Base-by-base conservation (phyloP, 2,888 invertebrate species). In the Callosobruchus maculatus region DNA sequence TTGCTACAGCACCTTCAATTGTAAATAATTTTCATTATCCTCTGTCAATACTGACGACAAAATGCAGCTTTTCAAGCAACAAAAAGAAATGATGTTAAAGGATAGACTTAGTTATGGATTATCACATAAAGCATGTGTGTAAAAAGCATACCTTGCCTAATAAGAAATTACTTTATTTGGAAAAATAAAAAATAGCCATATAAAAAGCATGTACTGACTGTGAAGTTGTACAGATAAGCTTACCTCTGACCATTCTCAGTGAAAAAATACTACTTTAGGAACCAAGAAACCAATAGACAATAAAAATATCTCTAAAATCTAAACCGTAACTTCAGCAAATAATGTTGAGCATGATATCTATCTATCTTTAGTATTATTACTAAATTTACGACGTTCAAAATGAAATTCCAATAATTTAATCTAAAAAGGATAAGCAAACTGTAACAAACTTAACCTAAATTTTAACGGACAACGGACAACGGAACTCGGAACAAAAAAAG, bases 1-100 rank as follows among this genome's bases (percentile, higher is more conserved):
- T 76, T 67, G 74, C 78, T 79, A 71, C 13, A 77, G 68, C 5
- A 68, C 9, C 68, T 68, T 2, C 26, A n/a, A n/a, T n/a, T n/a
- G n/a, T n/a, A n/a, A n/a, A n/a, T n/a, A n/a, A n/a, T n/a, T n/a
- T n/a, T n/a, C n/a, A n/a, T n/a, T n/a, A n/a, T n/a, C n/a, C n/a
- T n/a, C n/a, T n/a, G n/a, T n/a, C n/a, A n/a, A n/a, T n/a, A n/a
- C n/a, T n/a, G n/a, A n/a, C n/a, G n/a, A n/a, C n/a, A n/a, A n/a
- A n/a, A n/a, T n/a, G n/a, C n/a, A n/a, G n/a, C n/a, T n/a, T n/a
- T n/a, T n/a, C n/a, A n/a, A n/a, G n/a, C n/a, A n/a, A n/a, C n/a
- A n/a, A n/a, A n/a, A n/a, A n/a, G n/a, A n/a, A n/a, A n/a, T n/a
- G n/a, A n/a, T n/a, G n/a, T n/a, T n/a, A n/a, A n/a, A n/a, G n/a